These are phyloP conservation scores for Nasonia giraulti DNA, from an alignment of 1,140 invertebrate genomes.

Conservation along the genomic window DNA sequence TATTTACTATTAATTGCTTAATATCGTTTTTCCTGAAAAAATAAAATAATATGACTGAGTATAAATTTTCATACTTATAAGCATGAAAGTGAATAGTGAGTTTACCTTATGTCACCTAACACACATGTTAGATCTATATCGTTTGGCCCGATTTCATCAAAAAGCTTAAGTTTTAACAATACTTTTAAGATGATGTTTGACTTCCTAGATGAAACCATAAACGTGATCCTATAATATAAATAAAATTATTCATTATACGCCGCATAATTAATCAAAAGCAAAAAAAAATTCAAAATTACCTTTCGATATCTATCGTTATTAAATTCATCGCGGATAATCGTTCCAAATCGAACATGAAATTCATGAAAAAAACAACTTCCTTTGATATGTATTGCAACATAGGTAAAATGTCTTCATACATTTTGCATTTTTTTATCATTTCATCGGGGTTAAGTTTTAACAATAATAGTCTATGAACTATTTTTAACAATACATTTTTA, in stretches of 20 bases:
- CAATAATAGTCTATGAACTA: slow-evolving; percentile 61
- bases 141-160: slow-evolving; percentile 56
- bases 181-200: slow-evolving; percentile 59
- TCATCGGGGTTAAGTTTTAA: slow-evolving; percentile 54
- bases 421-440: slow-evolving; percentile 50
- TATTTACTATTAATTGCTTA: slow-evolving; percentile 60
- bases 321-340: slow-evolving; percentile 55
- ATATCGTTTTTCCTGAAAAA: slow-evolving; percentile 59
- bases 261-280: neutral
- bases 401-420: slow-evolving; percentile 55
- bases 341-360: slow-evolving; percentile 63
- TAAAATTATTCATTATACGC: slow-evolving; percentile 22
- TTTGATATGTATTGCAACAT: slow-evolving; percentile 58
- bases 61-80: slow-evolving; percentile 20
- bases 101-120: slow-evolving; percentile 60
- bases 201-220: slow-evolving; percentile 55
- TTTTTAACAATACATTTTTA: slow-evolving; percentile 51
- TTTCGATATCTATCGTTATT: slow-evolving; percentile 56
- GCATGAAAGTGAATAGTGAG: neutral
- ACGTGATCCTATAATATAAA: slow-evolving; percentile 59
- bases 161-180: slow-evolving; percentile 58
- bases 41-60: neutral
- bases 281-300: slow-evolving; percentile 55
- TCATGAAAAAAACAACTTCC: slow-evolving; percentile 60
- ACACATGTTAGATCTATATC: slow-evolving; percentile 57